phyloP scores from a whole-genome alignment of 2,113 vertebrate genomes.

The Rynchops niger region DNA sequence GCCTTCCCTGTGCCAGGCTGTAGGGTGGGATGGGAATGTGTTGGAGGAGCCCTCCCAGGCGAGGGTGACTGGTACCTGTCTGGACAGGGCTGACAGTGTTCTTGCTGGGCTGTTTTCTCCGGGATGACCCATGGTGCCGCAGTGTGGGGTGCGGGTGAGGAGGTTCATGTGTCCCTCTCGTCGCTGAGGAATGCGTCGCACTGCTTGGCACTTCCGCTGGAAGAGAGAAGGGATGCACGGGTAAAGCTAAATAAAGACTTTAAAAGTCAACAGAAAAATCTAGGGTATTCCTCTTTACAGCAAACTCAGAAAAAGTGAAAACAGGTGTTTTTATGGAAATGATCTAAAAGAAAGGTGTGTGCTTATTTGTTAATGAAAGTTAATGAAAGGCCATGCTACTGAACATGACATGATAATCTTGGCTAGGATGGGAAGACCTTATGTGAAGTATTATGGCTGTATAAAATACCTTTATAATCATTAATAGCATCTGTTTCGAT shows the following conservation, averaged over 20 bases:
- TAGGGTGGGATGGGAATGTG: neutral
- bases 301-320: neutral
- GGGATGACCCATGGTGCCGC: accelerated
- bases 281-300: neutral
- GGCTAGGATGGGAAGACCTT: neutral
- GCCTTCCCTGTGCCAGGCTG: neutral
- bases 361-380: neutral
- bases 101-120: neutral
- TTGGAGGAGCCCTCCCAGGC: neutral
- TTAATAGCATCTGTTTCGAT: neutral
- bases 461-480: neutral
- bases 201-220: neutral
- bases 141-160: neutral
- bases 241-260: neutral
- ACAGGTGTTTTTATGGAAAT: neutral
- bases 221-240: neutral
- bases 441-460: neutral
- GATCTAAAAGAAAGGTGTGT: neutral
- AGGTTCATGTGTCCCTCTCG: accelerated
- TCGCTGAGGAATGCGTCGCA: neutral
- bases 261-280: neutral
- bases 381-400: neutral
- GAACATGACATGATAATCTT: neutral
- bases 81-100: neutral
- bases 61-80: neutral